Evolutionary conservation across 2,888 invertebrate genomes (phyloP), one percentile per base, ranked within the genome.

Genomic region (Mythimna ferrago): DNA sequence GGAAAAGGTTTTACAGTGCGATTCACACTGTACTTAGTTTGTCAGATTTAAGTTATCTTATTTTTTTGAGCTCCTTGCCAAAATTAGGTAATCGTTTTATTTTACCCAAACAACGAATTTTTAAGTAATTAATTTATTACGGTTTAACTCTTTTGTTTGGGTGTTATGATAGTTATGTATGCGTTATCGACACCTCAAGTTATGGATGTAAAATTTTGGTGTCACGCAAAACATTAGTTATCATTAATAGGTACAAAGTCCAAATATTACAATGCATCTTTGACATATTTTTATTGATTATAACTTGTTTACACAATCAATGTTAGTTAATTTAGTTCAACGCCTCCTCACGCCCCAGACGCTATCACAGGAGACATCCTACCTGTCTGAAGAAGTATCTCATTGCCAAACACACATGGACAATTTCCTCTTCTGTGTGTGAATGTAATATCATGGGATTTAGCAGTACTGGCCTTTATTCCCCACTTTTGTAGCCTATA

Each of bases 211-310:
- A 48, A 4, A 48, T 16, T 48, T 48, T 16, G 10, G 19, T 44
- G 32, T 4, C 7, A 21, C 11, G 7, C 14, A 32, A n/a, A 41
- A 41, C 21, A 35, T 73, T 44, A 41, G 11, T 56, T 51, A 54
- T 60, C 75, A 16, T 11, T n/a, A 38, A 26, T 32, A 2, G 3
- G 3, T 26, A 38, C 48, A 61, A 66, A 56, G 76, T 68, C 54
- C 38, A 75, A 74, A 16, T 58, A 73, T 6, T 51, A 53, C n/a
- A 32, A 66, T 16, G n/a, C n/a, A n/a, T 35, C 7, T 57, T 48
- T 16, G 10, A 71, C 16, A 19, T 51, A 16, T 32, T 26, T 38
- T 26, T 11, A 16, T 35, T 38, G 6, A 60, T 35, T 21, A 41
- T 38, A 26, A 51, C 16, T 57, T 14, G 19, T 57, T 44, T 48